Percentiles rank a stretch among this genome's conserved stretches.
These are phyloP conservation scores for Pasiphila rectangulata DNA, from an alignment of 2,888 invertebrate species.

Conservation along the genomic window DNA sequence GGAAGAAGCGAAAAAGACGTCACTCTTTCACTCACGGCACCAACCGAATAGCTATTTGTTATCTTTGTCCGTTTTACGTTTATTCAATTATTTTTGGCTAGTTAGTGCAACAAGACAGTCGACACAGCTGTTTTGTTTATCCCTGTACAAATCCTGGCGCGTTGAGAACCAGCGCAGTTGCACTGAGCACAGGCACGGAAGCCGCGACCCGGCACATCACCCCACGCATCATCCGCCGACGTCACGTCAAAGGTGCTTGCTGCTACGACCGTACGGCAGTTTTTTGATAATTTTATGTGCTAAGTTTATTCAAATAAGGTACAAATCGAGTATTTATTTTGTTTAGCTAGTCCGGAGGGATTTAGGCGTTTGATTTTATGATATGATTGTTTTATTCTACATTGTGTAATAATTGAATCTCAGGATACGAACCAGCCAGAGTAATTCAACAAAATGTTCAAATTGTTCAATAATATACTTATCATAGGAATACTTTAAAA, in stretches of 20 bases:
- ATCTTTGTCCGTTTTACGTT: too few species aligned
- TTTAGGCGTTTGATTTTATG: slow-evolving; percentile 28
- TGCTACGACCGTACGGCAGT: slow-evolving; percentile 13
- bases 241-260: slow-evolving; percentile 27
- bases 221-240: slow-evolving; percentile 28
- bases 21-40: too few species aligned
- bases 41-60: too few species aligned
- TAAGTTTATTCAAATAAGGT: slow-evolving; percentile 64
- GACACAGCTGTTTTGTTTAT: too few species aligned
- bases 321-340: slow-evolving; percentile 68
- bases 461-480: slow-evolving; percentile 21
- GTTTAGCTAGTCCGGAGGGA: slow-evolving; percentile 60
- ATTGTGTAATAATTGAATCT: slow-evolving; percentile 45
- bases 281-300: slow-evolving; percentile 56
- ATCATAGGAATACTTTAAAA: slow-evolving; percentile 19
- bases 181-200: too few species aligned
- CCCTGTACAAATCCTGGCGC: too few species aligned
- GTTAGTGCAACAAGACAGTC: too few species aligned
- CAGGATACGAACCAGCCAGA: slow-evolving; percentile 46
- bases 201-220: neutral
- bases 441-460: slow-evolving; percentile 27
- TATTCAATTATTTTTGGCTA: too few species aligned
- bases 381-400: slow-evolving; percentile 16
- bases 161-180: too few species aligned
- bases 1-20: too few species aligned